phyloP scores from a whole-genome alignment of 2,888 invertebrate species.

The Ectobius pallidus region DNA sequence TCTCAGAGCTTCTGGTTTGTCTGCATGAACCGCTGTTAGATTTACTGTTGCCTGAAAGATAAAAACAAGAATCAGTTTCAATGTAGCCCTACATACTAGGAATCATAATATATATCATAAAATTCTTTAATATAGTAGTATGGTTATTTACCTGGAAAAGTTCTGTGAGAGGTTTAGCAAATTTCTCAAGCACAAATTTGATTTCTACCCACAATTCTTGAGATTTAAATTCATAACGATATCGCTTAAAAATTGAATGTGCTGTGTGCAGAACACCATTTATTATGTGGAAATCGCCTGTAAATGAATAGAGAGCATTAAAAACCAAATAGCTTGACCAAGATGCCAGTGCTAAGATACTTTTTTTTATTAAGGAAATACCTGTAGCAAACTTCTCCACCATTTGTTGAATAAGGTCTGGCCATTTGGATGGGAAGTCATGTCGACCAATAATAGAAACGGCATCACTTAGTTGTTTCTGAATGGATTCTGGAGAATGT shows the following conservation, averaged over 20 bases:
- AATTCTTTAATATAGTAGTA: too few relatives aligned
- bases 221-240: slow-evolving; percentile 95
- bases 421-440: slow-evolving; percentile 98
- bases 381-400: slow-evolving; percentile 87
- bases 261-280: slow-evolving; percentile 95
- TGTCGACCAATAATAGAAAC: slow-evolving; percentile 95
- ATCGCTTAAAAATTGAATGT: slow-evolving; percentile 95
- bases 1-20: slow-evolving; percentile 79
- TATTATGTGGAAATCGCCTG: slow-evolving; percentile 84
- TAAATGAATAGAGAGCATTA: not conserved
- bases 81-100: too few relatives aligned
- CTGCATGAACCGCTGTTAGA: slow-evolving; percentile 75
- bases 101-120: too few relatives aligned
- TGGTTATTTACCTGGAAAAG: slow-evolving; percentile 82
- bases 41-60: slow-evolving; percentile 79
- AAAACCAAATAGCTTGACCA: not conserved
- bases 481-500: slow-evolving; percentile 86
- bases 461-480: slow-evolving; percentile 94
- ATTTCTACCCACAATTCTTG: slow-evolving; percentile 96
- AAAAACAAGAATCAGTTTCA: not conserved
- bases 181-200: slow-evolving; percentile 91
- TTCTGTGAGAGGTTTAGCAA: slow-evolving; percentile 93
- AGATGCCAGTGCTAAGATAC: too few relatives aligned
- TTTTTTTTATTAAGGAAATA: too few relatives aligned
- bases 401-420: slow-evolving; percentile 90